A percentile compares a stretch with the other conserved stretches of the same genome.
Conservation (phyloP, 2,113 vertebrate species). For the Vanacampus margaritifer region DNA sequence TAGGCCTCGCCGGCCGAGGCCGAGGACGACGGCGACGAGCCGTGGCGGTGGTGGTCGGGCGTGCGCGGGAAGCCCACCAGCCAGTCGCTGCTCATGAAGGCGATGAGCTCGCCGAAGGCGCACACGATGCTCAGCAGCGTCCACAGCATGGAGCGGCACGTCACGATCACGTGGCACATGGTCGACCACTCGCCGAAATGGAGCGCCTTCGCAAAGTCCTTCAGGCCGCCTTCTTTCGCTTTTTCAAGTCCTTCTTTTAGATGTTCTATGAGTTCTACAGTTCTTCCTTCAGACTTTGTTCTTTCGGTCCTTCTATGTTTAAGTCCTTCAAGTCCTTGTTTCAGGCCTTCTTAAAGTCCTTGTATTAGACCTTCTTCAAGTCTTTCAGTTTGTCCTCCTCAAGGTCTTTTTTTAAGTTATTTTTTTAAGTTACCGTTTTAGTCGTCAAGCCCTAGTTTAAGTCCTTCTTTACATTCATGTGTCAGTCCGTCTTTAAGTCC, state of each 20-base stretch:
- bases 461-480: not conserved
- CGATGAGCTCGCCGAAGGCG: conserved; percentile 91
- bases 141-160: conserved; percentile 98
- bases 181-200: conserved; percentile 51
- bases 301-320: not conserved
- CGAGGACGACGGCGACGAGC: conserved; percentile 37
- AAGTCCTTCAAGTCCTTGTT: not conserved
- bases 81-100: conserved; percentile 97
- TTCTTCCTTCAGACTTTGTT: not conserved
- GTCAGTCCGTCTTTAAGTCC: too few species aligned
- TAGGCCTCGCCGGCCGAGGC: conserved; percentile 68
- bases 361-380: not conserved
- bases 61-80: conserved; percentile 81
- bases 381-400: too few species aligned
- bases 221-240: too few species aligned
- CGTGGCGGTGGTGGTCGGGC: conserved; percentile 34
- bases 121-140: conserved; percentile 94
- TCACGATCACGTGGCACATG: conserved; percentile 99
- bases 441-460: too few species aligned
- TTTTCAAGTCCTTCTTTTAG: too few species aligned
- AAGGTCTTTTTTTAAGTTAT: not conserved
- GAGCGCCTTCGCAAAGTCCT: too few species aligned
- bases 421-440: too few species aligned
- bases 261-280: not conserved
- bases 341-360: not conserved